Conservation (phyloP, 2,797 vertebrate species). For the Tokudaia tokunoshimensis region DNA sequence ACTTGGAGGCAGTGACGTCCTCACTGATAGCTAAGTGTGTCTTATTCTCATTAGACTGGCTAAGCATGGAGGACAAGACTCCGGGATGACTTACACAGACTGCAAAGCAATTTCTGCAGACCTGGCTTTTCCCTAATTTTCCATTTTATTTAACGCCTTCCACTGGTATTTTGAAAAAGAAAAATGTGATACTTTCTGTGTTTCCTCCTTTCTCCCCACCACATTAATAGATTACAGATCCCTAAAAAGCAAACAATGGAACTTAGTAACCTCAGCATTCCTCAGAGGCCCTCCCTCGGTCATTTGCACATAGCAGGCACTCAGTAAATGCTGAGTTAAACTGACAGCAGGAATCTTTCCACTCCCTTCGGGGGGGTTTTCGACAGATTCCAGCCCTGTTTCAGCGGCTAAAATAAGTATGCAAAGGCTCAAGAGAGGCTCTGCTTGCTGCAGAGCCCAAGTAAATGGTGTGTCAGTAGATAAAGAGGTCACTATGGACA, state of each 20-base stretch:
- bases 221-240: background rate
- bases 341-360: background rate
- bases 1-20: background rate
- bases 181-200: background rate
- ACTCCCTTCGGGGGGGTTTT: background rate
- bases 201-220: background rate
- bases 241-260: background rate
- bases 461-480: slow-evolving; percentile 62
- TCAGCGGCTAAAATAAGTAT: slow-evolving; percentile 72
- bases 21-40: background rate
- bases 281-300: background rate
- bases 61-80: background rate
- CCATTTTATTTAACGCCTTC: slow-evolving; percentile 3
- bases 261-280: background rate
- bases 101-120: background rate
- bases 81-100: background rate
- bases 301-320: background rate
- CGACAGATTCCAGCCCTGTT: slow-evolving; percentile 41
- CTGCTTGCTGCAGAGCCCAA: slow-evolving; percentile 12
- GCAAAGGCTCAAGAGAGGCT: slow-evolving; percentile 79
- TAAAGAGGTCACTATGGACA: slow-evolving; percentile 30
- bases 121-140: slow-evolving; percentile 25
- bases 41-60: background rate
- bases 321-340: slow-evolving; percentile 46
- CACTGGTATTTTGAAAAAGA: background rate